Conservation (phyloP, 2,888 invertebrate species). For the Oscheius onirici region DNA sequence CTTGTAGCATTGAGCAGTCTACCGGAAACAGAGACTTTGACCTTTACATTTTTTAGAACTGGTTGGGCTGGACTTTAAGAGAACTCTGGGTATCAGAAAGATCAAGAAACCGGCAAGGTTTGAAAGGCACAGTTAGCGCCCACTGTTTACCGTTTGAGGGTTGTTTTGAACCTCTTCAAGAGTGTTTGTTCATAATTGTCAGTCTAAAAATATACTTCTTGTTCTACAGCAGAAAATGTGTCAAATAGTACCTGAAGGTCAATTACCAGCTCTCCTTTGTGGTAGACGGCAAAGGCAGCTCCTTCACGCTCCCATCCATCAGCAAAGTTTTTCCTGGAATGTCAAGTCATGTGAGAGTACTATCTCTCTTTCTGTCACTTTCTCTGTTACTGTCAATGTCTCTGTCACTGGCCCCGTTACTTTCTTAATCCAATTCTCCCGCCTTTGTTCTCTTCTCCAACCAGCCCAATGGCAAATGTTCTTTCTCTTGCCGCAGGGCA, state of each 20-base stretch:
- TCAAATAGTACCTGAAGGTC: conserved; percentile 69
- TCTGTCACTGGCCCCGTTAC: neutral
- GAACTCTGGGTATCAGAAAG: neutral
- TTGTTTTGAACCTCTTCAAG: no score
- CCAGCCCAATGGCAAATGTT: neutral
- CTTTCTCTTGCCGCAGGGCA: neutral
- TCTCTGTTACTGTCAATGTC: neutral
- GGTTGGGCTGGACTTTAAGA: no score
- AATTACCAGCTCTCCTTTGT: conserved; percentile 73
- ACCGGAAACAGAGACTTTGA: no score
- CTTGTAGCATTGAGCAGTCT: no score
- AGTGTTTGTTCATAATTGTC: no score
- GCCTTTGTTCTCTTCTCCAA: neutral
- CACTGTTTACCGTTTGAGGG: no score
- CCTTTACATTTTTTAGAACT: no score
- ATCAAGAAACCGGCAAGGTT: neutral
- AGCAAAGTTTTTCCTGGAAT: conserved; percentile 68
- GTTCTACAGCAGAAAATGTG: no score
- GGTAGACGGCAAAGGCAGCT: conserved; percentile 73
- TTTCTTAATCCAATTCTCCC: neutral
- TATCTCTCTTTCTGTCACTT: neutral
- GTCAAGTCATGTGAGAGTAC: neutral
- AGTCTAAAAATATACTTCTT: no score
- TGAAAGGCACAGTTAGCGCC: neutral
- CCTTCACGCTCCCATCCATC: conserved; percentile 72